Percentiles rank a stretch among this genome's conserved stretches.
Evolutionary conservation across 2,888 invertebrate genomes (phyloP).

Genomic region (Mythimna albipuncta): DNA sequence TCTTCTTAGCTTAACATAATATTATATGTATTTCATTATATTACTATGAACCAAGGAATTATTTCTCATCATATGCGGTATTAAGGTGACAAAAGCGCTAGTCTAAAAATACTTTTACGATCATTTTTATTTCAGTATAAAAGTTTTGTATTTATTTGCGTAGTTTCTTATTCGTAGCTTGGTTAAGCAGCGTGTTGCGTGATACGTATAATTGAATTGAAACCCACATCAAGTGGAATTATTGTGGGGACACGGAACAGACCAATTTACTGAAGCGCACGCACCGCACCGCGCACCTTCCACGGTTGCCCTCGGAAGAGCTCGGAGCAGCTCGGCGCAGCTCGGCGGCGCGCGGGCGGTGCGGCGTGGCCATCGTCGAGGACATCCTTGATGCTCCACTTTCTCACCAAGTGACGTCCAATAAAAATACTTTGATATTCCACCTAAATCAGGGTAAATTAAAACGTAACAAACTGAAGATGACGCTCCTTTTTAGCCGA

Average conservation of each 20-base stretch:
- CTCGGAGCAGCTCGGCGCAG: slow-evolving; percentile 5
- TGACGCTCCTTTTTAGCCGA: slow-evolving; percentile 10
- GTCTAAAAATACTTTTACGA: slow-evolving; percentile 39
- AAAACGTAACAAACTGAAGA: slow-evolving; percentile 15
- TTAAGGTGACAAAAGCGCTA: slow-evolving; percentile 15
- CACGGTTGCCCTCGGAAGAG: background rate
- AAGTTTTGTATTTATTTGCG: slow-evolving; percentile 52
- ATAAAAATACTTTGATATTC: slow-evolving; percentile 20
- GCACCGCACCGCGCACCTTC: slow-evolving; percentile 61
- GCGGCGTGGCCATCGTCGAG: slow-evolving; percentile 11
- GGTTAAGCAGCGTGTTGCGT: slow-evolving; percentile 73
- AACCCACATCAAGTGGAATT: slow-evolving; percentile 79
- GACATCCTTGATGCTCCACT: slow-evolving; percentile 35
- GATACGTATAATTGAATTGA: slow-evolving; percentile 82
- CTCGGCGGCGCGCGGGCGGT: background rate
- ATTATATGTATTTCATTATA: slow-evolving; percentile 24
- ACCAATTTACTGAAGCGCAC: slow-evolving; percentile 71
- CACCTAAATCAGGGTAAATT: slow-evolving; percentile 9
- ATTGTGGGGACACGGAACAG: slow-evolving; percentile 78
- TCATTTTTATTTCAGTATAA: slow-evolving; percentile 40
- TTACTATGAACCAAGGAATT: slow-evolving; percentile 27
- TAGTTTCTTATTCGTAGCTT: slow-evolving; percentile 47
- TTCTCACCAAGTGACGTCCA: slow-evolving; percentile 28
- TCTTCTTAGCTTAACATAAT: slow-evolving; percentile 28
- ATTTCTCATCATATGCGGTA: background rate